phyloP scores from a whole-genome alignment of 2,113 vertebrate genomes.

The Cebidichthys violaceus region DNA sequence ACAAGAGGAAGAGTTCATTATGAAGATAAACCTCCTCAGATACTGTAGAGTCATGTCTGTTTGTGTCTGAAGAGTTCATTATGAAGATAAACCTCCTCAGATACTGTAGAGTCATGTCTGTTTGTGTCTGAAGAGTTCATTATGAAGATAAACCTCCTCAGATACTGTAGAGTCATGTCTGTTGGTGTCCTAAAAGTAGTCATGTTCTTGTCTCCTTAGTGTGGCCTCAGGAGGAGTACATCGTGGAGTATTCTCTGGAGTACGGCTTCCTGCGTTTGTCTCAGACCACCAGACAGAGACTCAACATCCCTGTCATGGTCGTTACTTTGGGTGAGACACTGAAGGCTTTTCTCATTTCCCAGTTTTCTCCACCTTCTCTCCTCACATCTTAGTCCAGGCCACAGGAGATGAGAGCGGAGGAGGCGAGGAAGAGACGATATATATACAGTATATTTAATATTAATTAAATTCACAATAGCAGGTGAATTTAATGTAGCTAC shows the following conservation, averaged over 20 bases:
- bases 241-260: constrained; percentile 96
- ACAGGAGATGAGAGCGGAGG: neutral
- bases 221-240: constrained; percentile 98
- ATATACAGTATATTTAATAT: too few relatives aligned
- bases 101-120: neutral
- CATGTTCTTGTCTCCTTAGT: constrained; percentile 77
- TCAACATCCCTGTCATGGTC: constrained; percentile 98
- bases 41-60: neutral
- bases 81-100: neutral
- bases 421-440: neutral
- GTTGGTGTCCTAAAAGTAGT: neutral
- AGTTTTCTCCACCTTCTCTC: neutral
- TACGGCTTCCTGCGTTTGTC: constrained; percentile 97
- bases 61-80: neutral
- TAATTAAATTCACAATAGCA: too few relatives aligned
- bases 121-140: neutral
- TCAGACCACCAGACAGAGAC: constrained; percentile 93
- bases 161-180: neutral
- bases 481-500: too few relatives aligned
- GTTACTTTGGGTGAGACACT: constrained; percentile 91
- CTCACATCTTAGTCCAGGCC: neutral
- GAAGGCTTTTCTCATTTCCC: neutral
- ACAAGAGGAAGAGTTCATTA: neutral
- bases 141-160: neutral
- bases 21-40: neutral